Evolutionary conservation across 2,113 vertebrate species (phyloP).

Genomic region (Myrmecobius fasciatus): DNA sequence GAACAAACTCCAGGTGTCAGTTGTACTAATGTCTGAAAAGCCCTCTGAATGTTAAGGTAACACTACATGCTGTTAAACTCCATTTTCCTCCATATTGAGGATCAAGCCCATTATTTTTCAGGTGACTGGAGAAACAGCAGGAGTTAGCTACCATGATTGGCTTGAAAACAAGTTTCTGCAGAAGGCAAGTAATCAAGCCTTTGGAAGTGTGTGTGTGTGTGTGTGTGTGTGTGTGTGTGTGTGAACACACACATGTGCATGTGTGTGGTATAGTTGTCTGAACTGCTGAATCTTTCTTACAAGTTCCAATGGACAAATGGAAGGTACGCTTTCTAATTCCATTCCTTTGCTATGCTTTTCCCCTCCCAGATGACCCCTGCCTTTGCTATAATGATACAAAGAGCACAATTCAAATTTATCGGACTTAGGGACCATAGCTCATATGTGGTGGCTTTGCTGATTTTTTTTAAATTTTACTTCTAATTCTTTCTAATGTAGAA

Average conservation of each 20-base stretch:
- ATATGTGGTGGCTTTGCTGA: neutral
- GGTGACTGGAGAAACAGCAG: conserved; percentile 42
- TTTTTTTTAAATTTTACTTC: neutral
- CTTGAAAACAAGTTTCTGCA: neutral
- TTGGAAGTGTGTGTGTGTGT: neutral
- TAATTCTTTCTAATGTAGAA: neutral
- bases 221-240: too few species aligned
- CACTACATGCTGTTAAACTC: neutral
- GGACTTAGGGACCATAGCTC: neutral
- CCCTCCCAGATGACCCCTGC: neutral
- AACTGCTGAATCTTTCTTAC: neutral
- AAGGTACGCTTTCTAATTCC: conserved; percentile 15
- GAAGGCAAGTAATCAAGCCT: conserved; percentile 9
- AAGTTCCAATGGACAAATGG: conserved; percentile 16
- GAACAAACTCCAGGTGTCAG: conserved; percentile 5
- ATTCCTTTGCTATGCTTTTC: neutral
- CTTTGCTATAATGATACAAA: neutral
- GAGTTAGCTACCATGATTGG: neutral
- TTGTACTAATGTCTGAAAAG: conserved; percentile 42
- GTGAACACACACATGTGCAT: neutral
- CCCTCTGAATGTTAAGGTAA: conserved; percentile 18
- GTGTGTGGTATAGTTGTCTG: neutral
- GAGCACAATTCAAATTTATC: neutral
- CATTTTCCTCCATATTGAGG: conserved; percentile 43
- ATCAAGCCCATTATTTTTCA: conserved; percentile 21